Conservation (phyloP, 1,140 invertebrate species). For the Neuroterus valhalla region DNA sequence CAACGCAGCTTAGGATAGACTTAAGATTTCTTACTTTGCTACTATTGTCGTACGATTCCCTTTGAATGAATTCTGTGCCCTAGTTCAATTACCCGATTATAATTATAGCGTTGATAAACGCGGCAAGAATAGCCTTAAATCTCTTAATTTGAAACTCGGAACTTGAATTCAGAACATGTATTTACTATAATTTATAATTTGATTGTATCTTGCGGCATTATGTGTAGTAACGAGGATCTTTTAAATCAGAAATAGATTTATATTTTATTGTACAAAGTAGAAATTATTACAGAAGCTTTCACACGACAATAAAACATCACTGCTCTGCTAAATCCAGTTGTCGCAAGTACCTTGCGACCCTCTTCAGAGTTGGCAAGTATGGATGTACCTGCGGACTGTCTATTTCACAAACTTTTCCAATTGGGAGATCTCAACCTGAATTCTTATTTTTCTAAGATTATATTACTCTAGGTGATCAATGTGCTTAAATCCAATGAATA, state of each 20-base stretch:
- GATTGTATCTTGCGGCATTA: slow-evolving; percentile 4
- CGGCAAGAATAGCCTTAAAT: too few relatives aligned
- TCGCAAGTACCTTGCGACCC: slow-evolving; percentile 78
- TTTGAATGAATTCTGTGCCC: too few relatives aligned
- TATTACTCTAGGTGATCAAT: too few relatives aligned
- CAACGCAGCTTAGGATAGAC: slow-evolving; percentile 42
- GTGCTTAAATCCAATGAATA: too few relatives aligned
- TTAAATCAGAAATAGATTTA: slow-evolving; percentile 36
- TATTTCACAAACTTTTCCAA: too few relatives aligned
- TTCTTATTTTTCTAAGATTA: too few relatives aligned
- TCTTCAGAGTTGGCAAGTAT: too few relatives aligned
- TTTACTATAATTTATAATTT: slow-evolving; percentile 41
- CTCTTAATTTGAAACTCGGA: too few relatives aligned
- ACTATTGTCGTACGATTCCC: neutral
- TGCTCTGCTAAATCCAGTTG: slow-evolving; percentile 78
- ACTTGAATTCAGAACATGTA: neutral
- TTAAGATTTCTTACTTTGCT: neutral
- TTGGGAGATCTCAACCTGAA: too few relatives aligned
- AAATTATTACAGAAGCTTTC: slow-evolving; percentile 27
- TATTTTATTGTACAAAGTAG: slow-evolving; percentile 41
- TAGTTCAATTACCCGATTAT: too few relatives aligned
- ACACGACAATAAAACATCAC: slow-evolving; percentile 50
- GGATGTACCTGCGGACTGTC: too few relatives aligned
- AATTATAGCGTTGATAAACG: too few relatives aligned
- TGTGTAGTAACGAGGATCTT: slow-evolving; percentile 1